Evolutionary conservation across 53 echinoderm and acorn worm species (phyloP), one percentile per base, ranked within the genome.

Genomic region (Crossaster papposus): DNA sequence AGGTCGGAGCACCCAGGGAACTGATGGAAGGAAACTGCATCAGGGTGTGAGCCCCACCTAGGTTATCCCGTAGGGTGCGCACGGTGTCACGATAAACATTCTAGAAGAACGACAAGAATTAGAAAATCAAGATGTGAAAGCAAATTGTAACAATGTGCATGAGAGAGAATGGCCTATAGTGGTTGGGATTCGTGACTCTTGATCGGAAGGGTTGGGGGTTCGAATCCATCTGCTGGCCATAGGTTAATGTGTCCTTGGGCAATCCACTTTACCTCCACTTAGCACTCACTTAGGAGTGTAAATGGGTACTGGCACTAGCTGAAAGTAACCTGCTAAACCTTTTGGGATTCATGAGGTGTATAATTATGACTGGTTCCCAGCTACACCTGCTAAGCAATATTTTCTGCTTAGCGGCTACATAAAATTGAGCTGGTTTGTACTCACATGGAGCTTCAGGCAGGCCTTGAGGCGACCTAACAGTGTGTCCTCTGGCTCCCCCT

Each of bases 21-120:
- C 99, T 99, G 76, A 99, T 96, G 35, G 99, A 99, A 51, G 99
- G 99, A 85, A 96, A 99, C 52, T 93, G 91, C 23, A 95, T 99
- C 79, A 99, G 90, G 74, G 96, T 93, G 65, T 99, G 96, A 33
- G 96, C 99, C 68, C 99, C 99, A 36, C 99, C 99, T 4, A 99
- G 96, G 72, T 90, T 96, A 70, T 99, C 99, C n/a, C 94, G 90
- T 62, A 96, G 92, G 54, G 91, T 95, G n/a, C 94, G 93, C 11
- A 99, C 93, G 89, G 95, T 99, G 88, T 96, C 94, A 74, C 92
- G 93, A 86, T 99, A 99, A 20, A 89, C 92, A 85, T 78, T 95
- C 99, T 99, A 54, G 38, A 38, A 77, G 54, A 3, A 20, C 29
- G 22, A 62, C 62, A 23, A 62, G 8, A 62, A 23, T 20, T 3